phyloP scores from a whole-genome alignment of 2,797 vertebrate genomes.

The Fistularia commersonii region DNA sequence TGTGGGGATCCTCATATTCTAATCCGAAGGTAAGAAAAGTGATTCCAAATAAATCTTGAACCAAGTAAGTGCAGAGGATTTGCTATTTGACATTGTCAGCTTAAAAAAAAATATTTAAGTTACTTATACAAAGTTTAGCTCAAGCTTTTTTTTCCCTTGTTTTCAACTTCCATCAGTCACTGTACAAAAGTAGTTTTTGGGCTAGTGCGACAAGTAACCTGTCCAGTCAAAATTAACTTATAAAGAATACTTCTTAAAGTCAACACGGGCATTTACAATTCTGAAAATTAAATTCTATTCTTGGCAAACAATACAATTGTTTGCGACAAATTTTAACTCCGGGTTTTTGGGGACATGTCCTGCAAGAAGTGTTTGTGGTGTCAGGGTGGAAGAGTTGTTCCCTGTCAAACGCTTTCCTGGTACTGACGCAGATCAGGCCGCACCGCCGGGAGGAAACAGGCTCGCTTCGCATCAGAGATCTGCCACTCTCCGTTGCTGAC shows the following conservation, averaged over 20 bases:
- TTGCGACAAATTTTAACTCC: no score
- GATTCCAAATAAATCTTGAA: conserved; percentile 36
- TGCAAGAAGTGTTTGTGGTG: conserved; percentile 26
- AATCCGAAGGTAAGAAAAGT: conserved; percentile 31
- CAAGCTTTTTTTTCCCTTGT: neutral
- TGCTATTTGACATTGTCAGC: conserved; percentile 22
- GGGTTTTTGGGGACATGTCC: conserved; percentile 18
- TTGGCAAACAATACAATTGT: no score
- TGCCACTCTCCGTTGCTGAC: conserved; percentile 61
- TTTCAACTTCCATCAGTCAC: neutral
- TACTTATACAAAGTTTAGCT: conserved; percentile 14
- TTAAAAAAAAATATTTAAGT: conserved; percentile 16
- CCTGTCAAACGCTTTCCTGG: conserved; percentile 45
- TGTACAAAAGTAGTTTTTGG: no score
- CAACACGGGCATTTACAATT: no score
- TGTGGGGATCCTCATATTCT: conserved; percentile 21
- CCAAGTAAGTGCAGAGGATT: conserved; percentile 20
- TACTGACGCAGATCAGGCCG: conserved; percentile 55
- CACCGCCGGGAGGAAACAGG: conserved; percentile 54
- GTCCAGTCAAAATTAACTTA: no score
- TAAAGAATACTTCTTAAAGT: no score
- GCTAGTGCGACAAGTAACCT: no score
- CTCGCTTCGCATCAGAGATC: conserved; percentile 63
- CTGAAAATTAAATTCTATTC: no score
- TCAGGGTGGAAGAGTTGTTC: conserved; percentile 34